These are phyloP conservation scores for Sciaenops ocellatus DNA, from an alignment of 2,797 vertebrate species.

Conservation along the genomic window DNA sequence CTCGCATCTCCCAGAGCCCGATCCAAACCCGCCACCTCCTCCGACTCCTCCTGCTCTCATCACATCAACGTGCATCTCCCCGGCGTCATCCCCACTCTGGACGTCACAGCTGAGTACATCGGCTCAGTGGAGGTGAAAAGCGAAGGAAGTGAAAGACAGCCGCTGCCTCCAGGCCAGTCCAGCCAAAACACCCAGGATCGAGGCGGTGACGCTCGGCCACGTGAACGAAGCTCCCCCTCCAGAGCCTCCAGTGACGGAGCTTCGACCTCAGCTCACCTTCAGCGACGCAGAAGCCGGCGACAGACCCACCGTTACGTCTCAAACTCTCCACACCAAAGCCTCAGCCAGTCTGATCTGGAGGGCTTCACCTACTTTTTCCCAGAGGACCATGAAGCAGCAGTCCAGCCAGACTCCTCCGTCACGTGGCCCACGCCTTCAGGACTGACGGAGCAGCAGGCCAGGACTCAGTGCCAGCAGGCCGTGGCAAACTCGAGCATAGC, in stretches of 20 bases:
- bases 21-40: conserved; percentile 49
- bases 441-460: conserved; percentile 78
- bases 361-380: conserved; percentile 90
- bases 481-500: conserved; percentile 88
- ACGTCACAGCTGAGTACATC: conserved; percentile 89
- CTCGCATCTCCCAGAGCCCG: conserved; percentile 61
- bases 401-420: conserved; percentile 62
- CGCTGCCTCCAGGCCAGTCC: conserved; percentile 35
- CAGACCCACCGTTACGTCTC: conserved; percentile 79
- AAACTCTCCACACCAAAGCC: conserved; percentile 77
- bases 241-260: conserved; percentile 34
- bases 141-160: conserved; percentile 65
- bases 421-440: conserved; percentile 89
- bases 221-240: neutral
- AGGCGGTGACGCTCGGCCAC: conserved; percentile 5
- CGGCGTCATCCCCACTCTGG: conserved; percentile 88
- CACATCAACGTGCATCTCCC: conserved; percentile 73
- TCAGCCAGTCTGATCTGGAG: conserved; percentile 83
- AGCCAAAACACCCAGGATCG: conserved; percentile 31
- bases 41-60: conserved; percentile 80
- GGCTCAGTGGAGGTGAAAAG: conserved; percentile 68
- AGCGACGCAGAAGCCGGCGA: conserved; percentile 66
- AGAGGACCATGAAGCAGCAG: conserved; percentile 85
- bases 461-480: conserved; percentile 79
- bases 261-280: conserved; percentile 29